Conservation (phyloP, 2,888 invertebrate species). For the Dolichomitus sp. region DNA sequence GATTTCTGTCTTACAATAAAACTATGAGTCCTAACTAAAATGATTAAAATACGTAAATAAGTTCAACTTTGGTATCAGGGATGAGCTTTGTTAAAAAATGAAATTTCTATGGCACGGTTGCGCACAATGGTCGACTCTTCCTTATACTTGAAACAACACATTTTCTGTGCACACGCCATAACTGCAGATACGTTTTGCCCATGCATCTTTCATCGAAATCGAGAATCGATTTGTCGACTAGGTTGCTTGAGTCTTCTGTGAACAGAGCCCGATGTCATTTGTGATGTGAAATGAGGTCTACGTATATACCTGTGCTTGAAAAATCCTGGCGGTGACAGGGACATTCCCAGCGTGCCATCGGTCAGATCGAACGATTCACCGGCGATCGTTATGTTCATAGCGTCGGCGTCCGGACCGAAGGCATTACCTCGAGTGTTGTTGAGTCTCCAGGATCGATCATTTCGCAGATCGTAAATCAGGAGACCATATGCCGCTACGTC, state of each 20-base stretch:
- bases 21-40: not conserved
- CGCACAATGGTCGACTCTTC: not conserved
- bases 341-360: conserved; percentile 84
- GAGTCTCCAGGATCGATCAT: conserved; percentile 81
- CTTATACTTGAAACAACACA: not conserved
- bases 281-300: not conserved
- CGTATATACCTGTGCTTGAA: conserved; percentile 76
- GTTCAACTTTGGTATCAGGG: not conserved
- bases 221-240: conserved; percentile 41
- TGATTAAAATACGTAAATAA: not conserved
- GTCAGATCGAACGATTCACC: conserved; percentile 82
- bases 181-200: not conserved
- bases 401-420: conserved; percentile 82
- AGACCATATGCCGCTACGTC: conserved; percentile 82
- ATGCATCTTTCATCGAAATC: conserved; percentile 58
- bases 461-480: conserved; percentile 80
- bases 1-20: not conserved
- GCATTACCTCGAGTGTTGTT: conserved; percentile 84
- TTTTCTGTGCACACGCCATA: not conserved
- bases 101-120: not conserved
- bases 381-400: conserved; percentile 82
- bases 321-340: conserved; percentile 82
- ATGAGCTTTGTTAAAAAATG: not conserved
- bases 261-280: conserved; percentile 8
- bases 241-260: not conserved